Evolutionary conservation across 1,140 invertebrate genomes (phyloP).

Genomic region (Cephus cinctus): DNA sequence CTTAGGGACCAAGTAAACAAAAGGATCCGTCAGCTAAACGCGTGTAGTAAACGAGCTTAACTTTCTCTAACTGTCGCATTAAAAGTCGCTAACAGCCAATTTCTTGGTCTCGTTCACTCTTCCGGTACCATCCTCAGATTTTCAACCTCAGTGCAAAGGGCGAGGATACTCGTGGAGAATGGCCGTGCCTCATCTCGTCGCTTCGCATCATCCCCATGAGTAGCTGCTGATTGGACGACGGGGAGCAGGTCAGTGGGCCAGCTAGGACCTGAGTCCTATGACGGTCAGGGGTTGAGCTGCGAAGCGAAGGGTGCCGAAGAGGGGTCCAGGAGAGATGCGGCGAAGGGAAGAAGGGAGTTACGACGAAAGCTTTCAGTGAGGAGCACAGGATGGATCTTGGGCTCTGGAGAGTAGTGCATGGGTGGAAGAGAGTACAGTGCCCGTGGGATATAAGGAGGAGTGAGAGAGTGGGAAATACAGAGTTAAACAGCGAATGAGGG

Average conservation of each 20-base stretch:
- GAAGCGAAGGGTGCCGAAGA: background rate
- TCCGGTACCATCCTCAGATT: too few relatives aligned
- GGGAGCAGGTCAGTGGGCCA: slow-evolving; percentile 21
- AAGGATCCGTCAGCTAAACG: background rate
- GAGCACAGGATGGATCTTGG: too few relatives aligned
- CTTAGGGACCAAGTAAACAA: background rate
- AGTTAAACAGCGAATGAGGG: too few relatives aligned
- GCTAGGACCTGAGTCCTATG: background rate
- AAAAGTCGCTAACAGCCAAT: slow-evolving; percentile 15
- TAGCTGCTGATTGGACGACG: slow-evolving; percentile 16
- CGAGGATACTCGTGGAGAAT: too few relatives aligned
- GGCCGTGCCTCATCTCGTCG: background rate
- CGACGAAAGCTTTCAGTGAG: too few relatives aligned
- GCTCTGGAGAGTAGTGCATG: too few relatives aligned
- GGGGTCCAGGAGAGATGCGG: slow-evolving; percentile 2
- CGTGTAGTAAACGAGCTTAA: slow-evolving; percentile 9
- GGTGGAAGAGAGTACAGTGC: too few relatives aligned
- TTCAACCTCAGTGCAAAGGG: too few relatives aligned
- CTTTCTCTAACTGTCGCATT: slow-evolving; percentile 12
- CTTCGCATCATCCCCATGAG: slow-evolving; percentile 10
- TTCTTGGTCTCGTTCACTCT: too few relatives aligned
- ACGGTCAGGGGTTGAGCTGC: background rate
- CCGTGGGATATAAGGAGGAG: too few relatives aligned
- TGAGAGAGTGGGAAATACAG: too few relatives aligned
- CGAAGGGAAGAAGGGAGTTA: background rate